A percentile compares a stretch with the other conserved stretches of the same genome.
Conservation (phyloP, 1,140 invertebrate species). For the Maniola jurtina region DNA sequence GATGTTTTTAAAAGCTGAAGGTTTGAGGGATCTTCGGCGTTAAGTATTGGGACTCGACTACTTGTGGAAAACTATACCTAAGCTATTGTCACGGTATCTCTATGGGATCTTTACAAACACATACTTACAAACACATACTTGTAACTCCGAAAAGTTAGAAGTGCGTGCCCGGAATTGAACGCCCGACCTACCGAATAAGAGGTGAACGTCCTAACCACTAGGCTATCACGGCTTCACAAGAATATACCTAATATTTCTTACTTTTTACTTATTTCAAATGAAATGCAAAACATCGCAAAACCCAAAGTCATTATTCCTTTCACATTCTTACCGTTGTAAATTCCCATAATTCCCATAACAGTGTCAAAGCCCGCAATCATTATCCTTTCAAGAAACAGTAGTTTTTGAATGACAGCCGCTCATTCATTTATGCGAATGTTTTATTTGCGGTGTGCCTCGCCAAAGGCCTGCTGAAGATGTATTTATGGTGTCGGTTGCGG, state of each 20-base stretch:
- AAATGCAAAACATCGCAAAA: not conserved
- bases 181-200: too few relatives aligned
- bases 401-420: slow-evolving; percentile 35
- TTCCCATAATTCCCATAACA: slow-evolving; percentile 16
- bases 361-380: slow-evolving; percentile 14
- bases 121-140: too few relatives aligned
- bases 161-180: too few relatives aligned
- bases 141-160: too few relatives aligned
- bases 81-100: too few relatives aligned
- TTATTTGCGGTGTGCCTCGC: slow-evolving; percentile 22
- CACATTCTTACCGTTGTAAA: slow-evolving; percentile 17
- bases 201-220: too few relatives aligned
- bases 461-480: slow-evolving; percentile 43
- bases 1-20: too few relatives aligned
- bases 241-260: not conserved
- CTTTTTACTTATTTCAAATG: not conserved
- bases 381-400: slow-evolving; percentile 35
- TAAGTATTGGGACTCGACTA: too few relatives aligned
- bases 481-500: slow-evolving; percentile 28
- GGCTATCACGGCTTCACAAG: too few relatives aligned
- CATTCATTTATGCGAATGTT: slow-evolving; percentile 13
- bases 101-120: too few relatives aligned
- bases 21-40: too few relatives aligned
- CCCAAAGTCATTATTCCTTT: slow-evolving; percentile 29
- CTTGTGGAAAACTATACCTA: too few relatives aligned